These are phyloP conservation scores for Bacillus rossius DNA, from an alignment of 1,140 invertebrate species.

Conservation along the genomic window DNA sequence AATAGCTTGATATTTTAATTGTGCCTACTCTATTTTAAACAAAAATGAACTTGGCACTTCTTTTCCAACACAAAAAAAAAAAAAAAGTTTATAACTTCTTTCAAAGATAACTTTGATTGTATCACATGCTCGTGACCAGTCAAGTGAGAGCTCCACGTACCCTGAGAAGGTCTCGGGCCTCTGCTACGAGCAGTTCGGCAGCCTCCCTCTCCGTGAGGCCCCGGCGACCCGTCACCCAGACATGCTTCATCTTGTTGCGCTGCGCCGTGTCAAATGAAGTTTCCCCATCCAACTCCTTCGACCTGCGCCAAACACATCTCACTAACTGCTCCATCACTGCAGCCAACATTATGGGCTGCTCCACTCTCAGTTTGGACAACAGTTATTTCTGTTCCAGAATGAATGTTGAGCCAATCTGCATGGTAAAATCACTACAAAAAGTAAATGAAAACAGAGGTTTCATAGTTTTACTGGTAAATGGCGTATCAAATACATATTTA, in stretches of 20 bases:
- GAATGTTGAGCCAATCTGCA: no score
- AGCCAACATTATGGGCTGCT: no score
- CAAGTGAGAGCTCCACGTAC: constrained; percentile 26
- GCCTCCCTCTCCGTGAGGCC: constrained; percentile 78
- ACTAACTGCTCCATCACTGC: neutral
- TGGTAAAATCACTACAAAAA: no score
- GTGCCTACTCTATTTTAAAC: neutral
- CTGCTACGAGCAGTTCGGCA: constrained; percentile 68
- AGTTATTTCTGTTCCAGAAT: no score
- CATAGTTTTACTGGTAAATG: no score
- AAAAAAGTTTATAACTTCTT: no score
- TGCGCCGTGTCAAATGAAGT: constrained; percentile 58
- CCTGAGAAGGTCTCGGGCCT: constrained; percentile 68
- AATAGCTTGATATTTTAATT: neutral
- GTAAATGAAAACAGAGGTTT: no score
- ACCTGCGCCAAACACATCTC: neutral
- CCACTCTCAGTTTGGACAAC: no score
- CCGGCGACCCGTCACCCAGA: constrained; percentile 79
- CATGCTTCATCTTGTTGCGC: constrained; percentile 57
- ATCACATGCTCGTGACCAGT: no score
- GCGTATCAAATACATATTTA: no score
- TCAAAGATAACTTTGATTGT: no score
- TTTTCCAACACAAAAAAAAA: neutral
- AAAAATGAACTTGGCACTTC: neutral
- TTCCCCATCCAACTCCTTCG: constrained; percentile 64